Evolutionary conservation across 2,888 invertebrate genomes (phyloP).

Genomic region (Drosophila leonis): DNA sequence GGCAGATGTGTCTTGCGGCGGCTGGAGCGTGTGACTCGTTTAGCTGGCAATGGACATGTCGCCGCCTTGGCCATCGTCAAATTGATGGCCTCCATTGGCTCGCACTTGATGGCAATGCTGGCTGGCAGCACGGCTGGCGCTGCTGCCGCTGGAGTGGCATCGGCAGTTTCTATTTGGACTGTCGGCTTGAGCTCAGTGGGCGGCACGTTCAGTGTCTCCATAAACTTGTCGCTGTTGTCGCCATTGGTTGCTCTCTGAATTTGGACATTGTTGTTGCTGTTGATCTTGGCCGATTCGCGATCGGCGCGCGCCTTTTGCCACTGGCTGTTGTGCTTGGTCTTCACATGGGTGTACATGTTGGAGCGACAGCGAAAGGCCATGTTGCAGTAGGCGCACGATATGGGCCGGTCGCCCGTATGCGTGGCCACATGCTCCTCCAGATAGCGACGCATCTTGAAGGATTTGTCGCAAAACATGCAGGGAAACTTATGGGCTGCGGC

Average conservation of each 20-base stretch:
- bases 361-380: conserved; percentile 76
- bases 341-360: conserved; percentile 73
- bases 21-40: conserved; percentile 59
- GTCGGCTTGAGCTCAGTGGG: conserved; percentile 7
- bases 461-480: conserved; percentile 77
- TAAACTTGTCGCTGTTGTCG: conserved; percentile 43
- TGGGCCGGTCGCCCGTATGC: conserved; percentile 70
- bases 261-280: conserved; percentile 52
- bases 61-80: conserved; percentile 52
- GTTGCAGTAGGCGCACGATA: conserved; percentile 69
- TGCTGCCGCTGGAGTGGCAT: not conserved
- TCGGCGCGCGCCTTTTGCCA: conserved; percentile 73
- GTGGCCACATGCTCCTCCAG: conserved; percentile 73
- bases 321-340: conserved; percentile 66
- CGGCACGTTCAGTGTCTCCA: conserved; percentile 27
- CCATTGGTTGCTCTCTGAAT: conserved; percentile 50
- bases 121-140: not conserved
- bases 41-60: conserved; percentile 21
- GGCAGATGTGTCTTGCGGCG: conserved; percentile 73
- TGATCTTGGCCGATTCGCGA: conserved; percentile 66
- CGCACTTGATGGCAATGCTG: conserved; percentile 27
- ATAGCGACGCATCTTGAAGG: conserved; percentile 76
- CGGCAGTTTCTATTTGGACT: not conserved
- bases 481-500: conserved; percentile 58
- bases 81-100: conserved; percentile 64